Evolutionary conservation across 2,113 vertebrate species (phyloP).

Genomic region (Pyxicephalus adspersus): DNA sequence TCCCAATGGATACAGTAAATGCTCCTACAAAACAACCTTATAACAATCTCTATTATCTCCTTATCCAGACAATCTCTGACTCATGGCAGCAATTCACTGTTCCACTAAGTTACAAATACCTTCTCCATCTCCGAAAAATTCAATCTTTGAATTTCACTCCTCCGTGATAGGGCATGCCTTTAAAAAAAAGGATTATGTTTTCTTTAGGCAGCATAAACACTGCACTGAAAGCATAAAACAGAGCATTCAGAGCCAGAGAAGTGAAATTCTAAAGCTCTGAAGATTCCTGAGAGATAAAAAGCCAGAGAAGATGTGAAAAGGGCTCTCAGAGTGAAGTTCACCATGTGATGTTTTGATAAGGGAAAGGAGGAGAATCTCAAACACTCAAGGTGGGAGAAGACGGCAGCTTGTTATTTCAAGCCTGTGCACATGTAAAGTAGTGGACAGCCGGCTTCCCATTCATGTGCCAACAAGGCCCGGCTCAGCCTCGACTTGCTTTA

Average conservation of each 20-base stretch:
- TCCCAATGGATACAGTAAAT: too few species aligned
- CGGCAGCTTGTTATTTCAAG: conserved; percentile 44
- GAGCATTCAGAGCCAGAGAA: conserved; percentile 23
- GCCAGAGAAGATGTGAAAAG: not conserved
- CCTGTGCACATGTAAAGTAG: conserved; percentile 18
- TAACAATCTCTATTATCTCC: too few species aligned
- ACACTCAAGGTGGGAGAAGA: conserved; percentile 48
- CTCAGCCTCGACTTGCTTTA: conserved; percentile 48
- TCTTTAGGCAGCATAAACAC: conserved; percentile 42
- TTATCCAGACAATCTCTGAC: not conserved
- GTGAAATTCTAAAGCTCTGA: conserved; percentile 40
- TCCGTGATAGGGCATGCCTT: conserved; percentile 39
- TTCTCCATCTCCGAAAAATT: conserved; percentile 8
- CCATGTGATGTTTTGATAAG: conserved; percentile 51
- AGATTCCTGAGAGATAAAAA: conserved; percentile 31
- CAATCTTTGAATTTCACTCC: not conserved
- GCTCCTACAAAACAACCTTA: too few species aligned
- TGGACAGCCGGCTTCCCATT: conserved; percentile 34
- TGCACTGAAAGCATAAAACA: conserved; percentile 31
- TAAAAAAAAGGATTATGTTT: conserved; percentile 35
- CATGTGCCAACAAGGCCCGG: conserved; percentile 14
- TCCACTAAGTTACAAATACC: not conserved
- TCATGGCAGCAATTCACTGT: not conserved
- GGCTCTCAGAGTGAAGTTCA: conserved; percentile 35
- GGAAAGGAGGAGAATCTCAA: conserved; percentile 43